phyloP scores from a whole-genome alignment of 92 coral and sea anemone species.

The Paragorgia papillata region DNA sequence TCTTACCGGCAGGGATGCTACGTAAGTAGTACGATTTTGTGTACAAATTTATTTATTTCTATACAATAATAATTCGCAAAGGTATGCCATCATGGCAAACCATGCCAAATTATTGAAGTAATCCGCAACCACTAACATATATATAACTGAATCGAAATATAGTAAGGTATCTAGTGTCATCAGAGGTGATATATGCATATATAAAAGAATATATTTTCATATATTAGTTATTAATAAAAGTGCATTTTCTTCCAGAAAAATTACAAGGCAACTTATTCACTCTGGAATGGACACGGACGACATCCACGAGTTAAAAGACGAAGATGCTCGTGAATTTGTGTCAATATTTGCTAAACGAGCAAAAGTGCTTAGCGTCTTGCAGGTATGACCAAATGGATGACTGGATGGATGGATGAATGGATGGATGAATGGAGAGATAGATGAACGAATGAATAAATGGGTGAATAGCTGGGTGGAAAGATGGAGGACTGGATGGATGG shows the following conservation, averaged over 20 bases:
- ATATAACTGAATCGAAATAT: too few relatives aligned
- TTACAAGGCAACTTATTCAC: neutral
- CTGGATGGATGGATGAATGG: too few relatives aligned
- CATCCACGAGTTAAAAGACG: neutral
- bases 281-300: neutral
- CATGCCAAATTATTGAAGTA: too few relatives aligned
- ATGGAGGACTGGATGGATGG: too few relatives aligned
- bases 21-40: neutral
- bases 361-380: neutral
- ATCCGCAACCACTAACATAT: too few relatives aligned
- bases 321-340: neutral
- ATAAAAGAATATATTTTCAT: neutral
- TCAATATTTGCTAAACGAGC: constrained; percentile 1
- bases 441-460: too few relatives aligned
- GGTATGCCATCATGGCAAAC: too few relatives aligned
- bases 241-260: constrained; percentile 2
- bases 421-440: too few relatives aligned
- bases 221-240: neutral
- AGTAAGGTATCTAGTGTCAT: too few relatives aligned
- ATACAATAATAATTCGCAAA: too few relatives aligned
- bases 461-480: too few relatives aligned
- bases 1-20: neutral
- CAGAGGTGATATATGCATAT: neutral
- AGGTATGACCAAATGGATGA: neutral
- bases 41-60: too few relatives aligned